Evolutionary conservation across 2,113 vertebrate genomes (phyloP).

Genomic region (Eptatretus burgeri): DNA sequence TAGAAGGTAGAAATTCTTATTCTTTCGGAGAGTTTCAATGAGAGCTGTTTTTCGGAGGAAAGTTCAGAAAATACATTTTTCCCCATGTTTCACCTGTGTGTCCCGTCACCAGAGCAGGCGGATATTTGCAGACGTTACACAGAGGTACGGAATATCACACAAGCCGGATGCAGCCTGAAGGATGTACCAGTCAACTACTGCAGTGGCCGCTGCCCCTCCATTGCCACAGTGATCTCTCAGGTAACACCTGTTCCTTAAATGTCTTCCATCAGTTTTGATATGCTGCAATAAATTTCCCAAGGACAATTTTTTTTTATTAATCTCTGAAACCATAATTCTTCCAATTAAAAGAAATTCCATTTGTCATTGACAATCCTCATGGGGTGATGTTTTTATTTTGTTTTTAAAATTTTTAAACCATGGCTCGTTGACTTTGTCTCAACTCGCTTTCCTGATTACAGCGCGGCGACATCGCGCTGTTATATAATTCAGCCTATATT

Average conservation of each 20-base stretch:
- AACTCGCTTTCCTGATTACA: too few species aligned
- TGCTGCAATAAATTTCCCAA: background rate
- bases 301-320: background rate
- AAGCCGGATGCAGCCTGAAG: slow-evolving; percentile 34
- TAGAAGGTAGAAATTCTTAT: too few species aligned
- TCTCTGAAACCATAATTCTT: background rate
- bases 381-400: too few species aligned
- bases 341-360: background rate
- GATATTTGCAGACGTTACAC: slow-evolving; percentile 26
- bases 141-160: slow-evolving; percentile 41
- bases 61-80: too few species aligned
- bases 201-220: slow-evolving; percentile 34
- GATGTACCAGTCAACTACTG: slow-evolving; percentile 50
- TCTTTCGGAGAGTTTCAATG: too few species aligned
- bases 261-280: background rate
- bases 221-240: slow-evolving; percentile 40
- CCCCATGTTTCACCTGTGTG: too few species aligned
- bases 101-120: slow-evolving; percentile 11
- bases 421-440: too few species aligned
- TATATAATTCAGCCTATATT: too few species aligned
- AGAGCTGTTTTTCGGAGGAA: too few species aligned
- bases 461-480: too few species aligned
- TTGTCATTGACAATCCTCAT: background rate
- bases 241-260: slow-evolving; percentile 14
- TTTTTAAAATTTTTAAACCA: too few species aligned